phyloP scores from a whole-genome alignment of 2,113 vertebrate species.

The Plotosus lineatus region DNA sequence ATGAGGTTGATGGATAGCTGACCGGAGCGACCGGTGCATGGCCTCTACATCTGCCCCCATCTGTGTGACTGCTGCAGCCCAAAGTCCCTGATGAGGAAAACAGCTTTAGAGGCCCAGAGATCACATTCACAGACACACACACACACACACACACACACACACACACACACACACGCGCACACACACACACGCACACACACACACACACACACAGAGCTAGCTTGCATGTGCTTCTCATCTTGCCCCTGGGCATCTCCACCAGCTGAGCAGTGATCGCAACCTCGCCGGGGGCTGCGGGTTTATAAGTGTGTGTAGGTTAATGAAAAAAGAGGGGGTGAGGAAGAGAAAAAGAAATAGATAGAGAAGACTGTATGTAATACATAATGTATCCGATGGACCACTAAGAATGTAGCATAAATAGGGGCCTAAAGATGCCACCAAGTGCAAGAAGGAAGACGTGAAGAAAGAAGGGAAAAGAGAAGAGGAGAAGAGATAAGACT shows the following conservation, averaged over 20 bases:
- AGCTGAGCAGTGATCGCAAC: conserved; percentile 38
- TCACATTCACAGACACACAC: conserved; percentile 48
- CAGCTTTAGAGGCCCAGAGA: conserved; percentile 37
- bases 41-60: conserved; percentile 45
- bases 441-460: background rate
- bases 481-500: background rate
- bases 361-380: conserved; percentile 40
- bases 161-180: conserved; percentile 30
- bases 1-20: conserved; percentile 11
- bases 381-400: conserved; percentile 55
- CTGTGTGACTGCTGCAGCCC: conserved; percentile 45
- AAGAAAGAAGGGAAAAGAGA: conserved; percentile 5
- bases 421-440: conserved; percentile 34
- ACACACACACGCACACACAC: conserved; percentile 19
- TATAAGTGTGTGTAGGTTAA: background rate
- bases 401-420: conserved; percentile 42
- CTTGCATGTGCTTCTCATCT: conserved; percentile 37
- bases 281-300: background rate
- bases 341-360: conserved; percentile 2
- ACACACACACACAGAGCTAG: conserved; percentile 26
- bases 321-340: background rate
- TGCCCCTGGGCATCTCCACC: conserved; percentile 42
- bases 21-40: conserved; percentile 31
- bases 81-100: conserved; percentile 51
- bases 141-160: conserved; percentile 27